Conservation (phyloP, 2,113 vertebrate species). For the Loxodonta africana region DNA sequence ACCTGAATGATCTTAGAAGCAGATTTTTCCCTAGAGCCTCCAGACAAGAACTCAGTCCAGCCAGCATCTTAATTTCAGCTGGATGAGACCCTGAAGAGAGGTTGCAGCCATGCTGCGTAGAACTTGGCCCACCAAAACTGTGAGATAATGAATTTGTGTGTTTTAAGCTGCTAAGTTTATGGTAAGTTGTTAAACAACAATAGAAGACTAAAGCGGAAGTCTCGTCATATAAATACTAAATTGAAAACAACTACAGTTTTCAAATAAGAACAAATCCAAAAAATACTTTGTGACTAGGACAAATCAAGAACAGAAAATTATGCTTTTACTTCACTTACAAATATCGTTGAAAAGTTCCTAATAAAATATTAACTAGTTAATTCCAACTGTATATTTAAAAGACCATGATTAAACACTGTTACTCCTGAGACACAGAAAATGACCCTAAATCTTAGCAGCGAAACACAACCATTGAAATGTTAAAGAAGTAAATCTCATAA, state of each 20-base stretch:
- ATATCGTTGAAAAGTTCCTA: neutral
- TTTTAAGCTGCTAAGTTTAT: neutral
- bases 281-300: neutral
- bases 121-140: neutral
- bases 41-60: neutral
- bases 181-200: neutral
- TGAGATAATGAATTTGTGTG: neutral
- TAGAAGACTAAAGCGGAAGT: neutral
- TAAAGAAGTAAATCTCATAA: too few relatives aligned
- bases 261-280: neutral
- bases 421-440: neutral
- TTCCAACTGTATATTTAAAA: neutral
- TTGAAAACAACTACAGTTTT: neutral
- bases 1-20: neutral
- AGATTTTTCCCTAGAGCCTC: neutral
- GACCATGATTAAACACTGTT: neutral
- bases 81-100: neutral
- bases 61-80: neutral
- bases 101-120: neutral
- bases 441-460: neutral
- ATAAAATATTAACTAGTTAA: neutral
- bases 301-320: neutral
- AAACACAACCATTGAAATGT: too few relatives aligned
- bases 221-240: neutral
- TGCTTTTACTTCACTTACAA: constrained; percentile 21